These are phyloP conservation scores for Fabriciana adippe DNA, from an alignment of 2,888 invertebrate species.

Conservation along the genomic window DNA sequence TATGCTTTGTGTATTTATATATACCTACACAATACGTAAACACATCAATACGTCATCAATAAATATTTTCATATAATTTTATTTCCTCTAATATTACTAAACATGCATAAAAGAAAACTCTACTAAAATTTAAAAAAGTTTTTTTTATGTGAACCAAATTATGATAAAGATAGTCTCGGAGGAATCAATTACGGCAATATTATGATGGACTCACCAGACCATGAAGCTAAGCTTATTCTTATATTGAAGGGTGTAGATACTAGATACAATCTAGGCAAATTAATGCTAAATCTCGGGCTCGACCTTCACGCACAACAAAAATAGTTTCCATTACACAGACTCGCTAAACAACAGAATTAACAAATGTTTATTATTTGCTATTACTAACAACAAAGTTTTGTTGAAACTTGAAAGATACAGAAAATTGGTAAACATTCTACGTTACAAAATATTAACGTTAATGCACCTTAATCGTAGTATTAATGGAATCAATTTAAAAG, in stretches of 20 bases:
- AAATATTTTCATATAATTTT: not conserved
- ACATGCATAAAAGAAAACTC: too few species aligned
- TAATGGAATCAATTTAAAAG: not conserved
- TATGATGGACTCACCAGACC: slow-evolving; percentile 31
- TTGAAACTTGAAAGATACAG: slow-evolving; percentile 5
- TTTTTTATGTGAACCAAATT: not conserved
- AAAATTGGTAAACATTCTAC: not conserved
- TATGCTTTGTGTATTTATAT: too few species aligned
- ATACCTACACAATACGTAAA: too few species aligned
- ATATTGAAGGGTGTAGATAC: slow-evolving; percentile 9
- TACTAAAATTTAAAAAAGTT: not conserved
- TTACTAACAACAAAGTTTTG: slow-evolving; percentile 9
- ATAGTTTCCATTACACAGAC: slow-evolving; percentile 40
- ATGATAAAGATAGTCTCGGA: slow-evolving; percentile 13
- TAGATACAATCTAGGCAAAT: slow-evolving; percentile 21
- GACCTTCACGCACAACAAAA: slow-evolving; percentile 43
- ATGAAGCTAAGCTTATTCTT: slow-evolving; percentile 24
- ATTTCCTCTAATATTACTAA: too few species aligned
- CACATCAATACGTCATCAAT: not conserved
- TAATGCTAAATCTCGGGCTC: slow-evolving; percentile 31
- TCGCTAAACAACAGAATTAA: slow-evolving; percentile 35
- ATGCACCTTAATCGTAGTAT: not conserved
- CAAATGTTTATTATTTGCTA: slow-evolving; percentile 32
- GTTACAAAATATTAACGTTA: not conserved
- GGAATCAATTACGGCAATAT: slow-evolving; percentile 34